Evolutionary conservation across 2,113 vertebrate genomes (phyloP).

Genomic region (Cyanocitta stelleri): DNA sequence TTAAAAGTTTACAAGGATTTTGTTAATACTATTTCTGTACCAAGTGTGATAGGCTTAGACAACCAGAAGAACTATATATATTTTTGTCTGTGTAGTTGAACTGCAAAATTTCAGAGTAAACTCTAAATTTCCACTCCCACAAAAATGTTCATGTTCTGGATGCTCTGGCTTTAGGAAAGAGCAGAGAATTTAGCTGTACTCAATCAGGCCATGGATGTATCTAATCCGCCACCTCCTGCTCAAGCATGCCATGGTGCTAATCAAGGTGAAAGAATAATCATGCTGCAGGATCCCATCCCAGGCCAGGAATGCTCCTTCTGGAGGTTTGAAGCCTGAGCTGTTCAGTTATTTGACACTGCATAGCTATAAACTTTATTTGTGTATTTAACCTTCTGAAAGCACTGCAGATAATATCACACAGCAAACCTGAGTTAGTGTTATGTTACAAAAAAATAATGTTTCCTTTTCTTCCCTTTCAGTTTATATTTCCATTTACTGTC

Average conservation of each 20-base stretch:
- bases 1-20: background rate
- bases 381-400: background rate
- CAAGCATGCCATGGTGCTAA: background rate
- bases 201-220: background rate
- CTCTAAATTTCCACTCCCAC: background rate
- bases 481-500: background rate
- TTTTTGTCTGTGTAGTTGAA: background rate
- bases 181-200: background rate
- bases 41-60: background rate
- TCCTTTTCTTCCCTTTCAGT: background rate
- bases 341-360: background rate
- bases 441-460: background rate
- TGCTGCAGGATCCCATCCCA: background rate
- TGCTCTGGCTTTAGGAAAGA: background rate
- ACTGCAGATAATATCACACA: background rate
- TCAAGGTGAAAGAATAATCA: background rate
- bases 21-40: background rate
- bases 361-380: background rate
- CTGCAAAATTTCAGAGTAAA: background rate
- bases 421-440: background rate
- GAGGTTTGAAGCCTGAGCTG: background rate
- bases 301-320: background rate
- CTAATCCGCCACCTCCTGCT: background rate
- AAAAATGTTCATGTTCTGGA: background rate
- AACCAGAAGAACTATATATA: background rate